Conservation (phyloP, 2,888 invertebrate genomes). For the Patella caerulea region DNA sequence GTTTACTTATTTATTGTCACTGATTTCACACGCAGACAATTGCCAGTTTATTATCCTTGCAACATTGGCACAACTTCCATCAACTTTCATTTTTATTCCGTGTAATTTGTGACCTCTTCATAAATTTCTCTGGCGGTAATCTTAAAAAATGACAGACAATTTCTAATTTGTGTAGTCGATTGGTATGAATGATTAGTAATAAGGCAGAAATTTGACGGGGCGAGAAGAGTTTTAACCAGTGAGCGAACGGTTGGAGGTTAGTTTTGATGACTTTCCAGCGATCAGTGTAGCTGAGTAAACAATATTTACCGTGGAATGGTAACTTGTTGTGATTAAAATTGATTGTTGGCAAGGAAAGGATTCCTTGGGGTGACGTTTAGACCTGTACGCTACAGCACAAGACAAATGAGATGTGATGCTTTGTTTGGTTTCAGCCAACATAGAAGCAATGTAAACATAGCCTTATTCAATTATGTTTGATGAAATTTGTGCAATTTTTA, state of each 20-base stretch:
- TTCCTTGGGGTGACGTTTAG: conserved; percentile 51
- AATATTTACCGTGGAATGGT: conserved; percentile 53
- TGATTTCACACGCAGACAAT: conserved; percentile 24
- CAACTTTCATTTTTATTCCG: neutral
- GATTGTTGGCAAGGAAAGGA: conserved; percentile 42
- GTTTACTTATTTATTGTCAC: conserved; percentile 29
- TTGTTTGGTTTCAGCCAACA: conserved; percentile 47
- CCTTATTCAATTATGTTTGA: conserved; percentile 60
- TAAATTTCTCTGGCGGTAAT: conserved; percentile 7
- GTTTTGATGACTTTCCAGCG: conserved; percentile 24
- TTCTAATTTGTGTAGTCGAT: conserved; percentile 9
- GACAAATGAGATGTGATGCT: conserved; percentile 50
- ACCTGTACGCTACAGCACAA: conserved; percentile 42
- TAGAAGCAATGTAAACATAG: conserved; percentile 49
- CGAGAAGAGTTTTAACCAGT: neutral
- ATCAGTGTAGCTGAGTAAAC: conserved; percentile 47
- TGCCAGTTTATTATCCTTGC: conserved; percentile 24
- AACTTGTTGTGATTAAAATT: conserved; percentile 61
- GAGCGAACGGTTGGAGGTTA: conserved; percentile 24
- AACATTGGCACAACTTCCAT: neutral
- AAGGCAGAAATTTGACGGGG: neutral
- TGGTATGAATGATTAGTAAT: conserved; percentile 7
- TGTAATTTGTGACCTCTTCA: conserved; percentile 10
- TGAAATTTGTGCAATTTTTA: conserved; percentile 59
- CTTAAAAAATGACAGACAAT: conserved; percentile 9